phyloP scores from a whole-genome alignment of 2,888 invertebrate species.

The Glomeris marginata region DNA sequence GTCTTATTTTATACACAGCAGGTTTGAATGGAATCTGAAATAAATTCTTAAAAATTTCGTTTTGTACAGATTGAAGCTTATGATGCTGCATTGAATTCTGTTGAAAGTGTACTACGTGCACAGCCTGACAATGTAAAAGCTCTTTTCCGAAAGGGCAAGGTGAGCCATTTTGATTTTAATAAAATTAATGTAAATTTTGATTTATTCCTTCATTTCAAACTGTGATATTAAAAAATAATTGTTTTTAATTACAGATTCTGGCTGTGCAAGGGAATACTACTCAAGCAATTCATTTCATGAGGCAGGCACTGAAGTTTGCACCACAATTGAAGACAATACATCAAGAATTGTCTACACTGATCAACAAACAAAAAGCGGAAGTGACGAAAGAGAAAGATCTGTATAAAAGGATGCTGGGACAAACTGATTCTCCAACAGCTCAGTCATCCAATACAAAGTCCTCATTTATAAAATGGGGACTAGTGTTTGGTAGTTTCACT shows the following conservation, averaged over 20 bases:
- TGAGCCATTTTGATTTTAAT: slow-evolving; percentile 18
- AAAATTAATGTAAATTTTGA: neutral
- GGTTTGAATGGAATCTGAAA: too few species aligned
- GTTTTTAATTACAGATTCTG: slow-evolving; percentile 37
- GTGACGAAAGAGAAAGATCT: slow-evolving; percentile 45
- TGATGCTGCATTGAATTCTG: slow-evolving; percentile 67
- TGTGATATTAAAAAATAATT: neutral
- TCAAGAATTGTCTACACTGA: slow-evolving; percentile 35
- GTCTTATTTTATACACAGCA: too few species aligned
- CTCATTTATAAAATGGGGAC: slow-evolving; percentile 13
- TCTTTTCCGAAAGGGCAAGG: slow-evolving; percentile 67
- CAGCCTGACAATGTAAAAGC: slow-evolving; percentile 85
- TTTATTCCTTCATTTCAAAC: neutral
- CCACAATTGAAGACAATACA: slow-evolving; percentile 35
- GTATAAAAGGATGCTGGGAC: slow-evolving; percentile 48
- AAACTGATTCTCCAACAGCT: neutral
- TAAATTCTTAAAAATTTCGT: too few species aligned
- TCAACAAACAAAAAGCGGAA: slow-evolving; percentile 41
- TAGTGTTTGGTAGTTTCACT: slow-evolving; percentile 12
- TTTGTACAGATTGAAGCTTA: slow-evolving; percentile 46
- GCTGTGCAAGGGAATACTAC: slow-evolving; percentile 50
- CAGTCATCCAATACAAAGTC: neutral
- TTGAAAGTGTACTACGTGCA: slow-evolving; percentile 63
- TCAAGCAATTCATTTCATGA: slow-evolving; percentile 50
- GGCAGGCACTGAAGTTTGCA: slow-evolving; percentile 45